Evolutionary conservation across 2,888 invertebrate genomes (phyloP).

Genomic region (Meteorus cinctellus): DNA sequence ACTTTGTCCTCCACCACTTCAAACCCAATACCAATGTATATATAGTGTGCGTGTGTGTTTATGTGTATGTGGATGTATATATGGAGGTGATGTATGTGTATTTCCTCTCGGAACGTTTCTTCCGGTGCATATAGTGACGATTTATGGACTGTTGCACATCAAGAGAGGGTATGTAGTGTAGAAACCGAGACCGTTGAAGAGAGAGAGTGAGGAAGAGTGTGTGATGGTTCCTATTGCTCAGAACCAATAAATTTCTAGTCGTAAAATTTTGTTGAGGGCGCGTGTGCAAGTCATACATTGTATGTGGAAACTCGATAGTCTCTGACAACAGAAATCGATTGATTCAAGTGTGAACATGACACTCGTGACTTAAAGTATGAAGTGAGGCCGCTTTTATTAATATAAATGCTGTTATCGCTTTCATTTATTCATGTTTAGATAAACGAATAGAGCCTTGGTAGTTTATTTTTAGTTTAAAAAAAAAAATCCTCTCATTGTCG

Average conservation of each 20-base stretch:
- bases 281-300: slow-evolving; percentile 40
- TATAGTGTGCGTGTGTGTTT: background rate
- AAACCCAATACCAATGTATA: background rate
- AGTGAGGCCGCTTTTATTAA: background rate
- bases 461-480: background rate
- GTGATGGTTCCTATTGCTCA: slow-evolving; percentile 34
- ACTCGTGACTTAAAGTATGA: slow-evolving; percentile 1
- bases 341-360: slow-evolving; percentile 1
- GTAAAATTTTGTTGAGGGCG: slow-evolving; percentile 50
- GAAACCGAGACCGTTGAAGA: slow-evolving; percentile 31
- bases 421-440: background rate
- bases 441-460: background rate
- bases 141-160: slow-evolving; percentile 60
- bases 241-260: slow-evolving; percentile 55
- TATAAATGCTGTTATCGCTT: background rate
- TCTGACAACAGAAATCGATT: slow-evolving; percentile 48
- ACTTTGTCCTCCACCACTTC: slow-evolving; percentile 33
- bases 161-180: slow-evolving; percentile 22
- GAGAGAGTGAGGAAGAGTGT: slow-evolving; percentile 35
- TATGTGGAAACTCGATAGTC: slow-evolving; percentile 49
- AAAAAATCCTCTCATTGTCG: background rate
- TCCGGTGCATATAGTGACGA: slow-evolving; percentile 60
- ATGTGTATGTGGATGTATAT: background rate
- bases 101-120: slow-evolving; percentile 42
- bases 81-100: background rate